phyloP scores from a whole-genome alignment of 2,113 vertebrate species.

The Dicentrarchus labrax region DNA sequence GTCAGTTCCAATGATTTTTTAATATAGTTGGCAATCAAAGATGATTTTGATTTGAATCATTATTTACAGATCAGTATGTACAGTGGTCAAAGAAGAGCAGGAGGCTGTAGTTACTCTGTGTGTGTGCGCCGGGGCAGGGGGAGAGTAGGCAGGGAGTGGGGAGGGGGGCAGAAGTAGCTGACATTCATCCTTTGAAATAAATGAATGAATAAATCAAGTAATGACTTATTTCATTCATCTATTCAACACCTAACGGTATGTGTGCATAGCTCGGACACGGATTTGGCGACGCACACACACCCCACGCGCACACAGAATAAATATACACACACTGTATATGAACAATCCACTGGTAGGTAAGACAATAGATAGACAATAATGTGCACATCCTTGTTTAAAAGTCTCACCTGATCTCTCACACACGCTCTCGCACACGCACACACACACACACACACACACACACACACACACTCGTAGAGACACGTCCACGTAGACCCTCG shows the following conservation, averaged over 20 bases:
- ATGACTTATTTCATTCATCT: slow-evolving; percentile 30
- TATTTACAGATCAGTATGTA: slow-evolving; percentile 88
- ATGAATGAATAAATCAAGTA: slow-evolving; percentile 31
- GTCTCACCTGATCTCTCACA: slow-evolving; percentile 30
- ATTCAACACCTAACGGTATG: slow-evolving; percentile 34
- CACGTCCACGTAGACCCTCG: neutral
- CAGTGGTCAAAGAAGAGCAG: slow-evolving; percentile 79
- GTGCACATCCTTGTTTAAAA: slow-evolving; percentile 45
- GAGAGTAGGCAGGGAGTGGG: neutral
- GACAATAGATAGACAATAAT: slow-evolving; percentile 54
- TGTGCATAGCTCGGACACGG: slow-evolving; percentile 71
- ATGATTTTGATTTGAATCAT: slow-evolving; percentile 83
- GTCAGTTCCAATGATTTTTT: slow-evolving; percentile 65
- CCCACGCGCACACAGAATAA: slow-evolving; percentile 56
- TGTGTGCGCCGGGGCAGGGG: neutral
- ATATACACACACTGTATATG: slow-evolving; percentile 66
- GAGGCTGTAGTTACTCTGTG: slow-evolving; percentile 63
- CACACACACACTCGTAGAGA: neutral
- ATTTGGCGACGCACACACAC: slow-evolving; percentile 44
- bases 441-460: neutral
- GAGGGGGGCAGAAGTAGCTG: neutral
- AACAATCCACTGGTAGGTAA: slow-evolving; percentile 52
- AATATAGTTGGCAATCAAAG: slow-evolving; percentile 81
- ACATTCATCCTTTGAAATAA: slow-evolving; percentile 54
- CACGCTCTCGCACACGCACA: neutral